These are phyloP conservation scores for Anas platyrhynchos DNA, from an alignment of 2,113 vertebrate species.

Conservation along the genomic window DNA sequence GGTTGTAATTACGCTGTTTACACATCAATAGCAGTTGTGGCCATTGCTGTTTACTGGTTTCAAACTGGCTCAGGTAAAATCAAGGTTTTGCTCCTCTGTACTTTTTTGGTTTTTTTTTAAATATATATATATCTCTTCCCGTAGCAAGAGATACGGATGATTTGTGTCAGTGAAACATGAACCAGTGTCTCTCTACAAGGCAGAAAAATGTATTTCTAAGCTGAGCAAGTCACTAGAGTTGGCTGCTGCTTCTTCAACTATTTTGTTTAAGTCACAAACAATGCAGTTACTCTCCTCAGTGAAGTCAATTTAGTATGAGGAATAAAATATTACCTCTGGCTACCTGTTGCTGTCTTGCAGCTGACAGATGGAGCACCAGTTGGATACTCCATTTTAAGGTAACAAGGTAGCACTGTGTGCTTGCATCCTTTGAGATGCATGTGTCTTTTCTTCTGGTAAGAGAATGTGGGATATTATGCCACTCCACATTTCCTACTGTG, in stretches of 20 bases:
- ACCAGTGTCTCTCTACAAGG: neutral
- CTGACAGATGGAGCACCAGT: constrained; percentile 47
- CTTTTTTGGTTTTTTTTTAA: neutral
- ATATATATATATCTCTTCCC: neutral
- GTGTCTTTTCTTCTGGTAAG: constrained; percentile 61
- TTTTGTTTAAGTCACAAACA: neutral
- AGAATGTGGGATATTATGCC: constrained; percentile 21
- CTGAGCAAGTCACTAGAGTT: neutral
- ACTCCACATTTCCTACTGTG: constrained; percentile 15
- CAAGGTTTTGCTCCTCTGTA: neutral
- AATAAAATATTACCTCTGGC: constrained; percentile 41
- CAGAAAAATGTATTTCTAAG: neutral
- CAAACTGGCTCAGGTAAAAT: neutral
- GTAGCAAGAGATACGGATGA: neutral
- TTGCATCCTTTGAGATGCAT: constrained; percentile 29
- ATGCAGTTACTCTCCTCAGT: neutral
- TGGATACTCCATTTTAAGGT: constrained; percentile 49
- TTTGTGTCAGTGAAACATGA: neutral
- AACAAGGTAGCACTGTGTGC: constrained; percentile 17
- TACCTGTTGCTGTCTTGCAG: constrained; percentile 63
- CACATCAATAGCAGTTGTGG: neutral
- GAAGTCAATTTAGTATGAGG: neutral
- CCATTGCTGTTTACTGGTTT: neutral
- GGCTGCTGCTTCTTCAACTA: neutral
- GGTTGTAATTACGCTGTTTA: neutral